A percentile compares a stretch with the other conserved stretches of the same genome.
Evolutionary conservation across 2,113 vertebrate species (phyloP).

Genomic region (Alethe diademata): DNA sequence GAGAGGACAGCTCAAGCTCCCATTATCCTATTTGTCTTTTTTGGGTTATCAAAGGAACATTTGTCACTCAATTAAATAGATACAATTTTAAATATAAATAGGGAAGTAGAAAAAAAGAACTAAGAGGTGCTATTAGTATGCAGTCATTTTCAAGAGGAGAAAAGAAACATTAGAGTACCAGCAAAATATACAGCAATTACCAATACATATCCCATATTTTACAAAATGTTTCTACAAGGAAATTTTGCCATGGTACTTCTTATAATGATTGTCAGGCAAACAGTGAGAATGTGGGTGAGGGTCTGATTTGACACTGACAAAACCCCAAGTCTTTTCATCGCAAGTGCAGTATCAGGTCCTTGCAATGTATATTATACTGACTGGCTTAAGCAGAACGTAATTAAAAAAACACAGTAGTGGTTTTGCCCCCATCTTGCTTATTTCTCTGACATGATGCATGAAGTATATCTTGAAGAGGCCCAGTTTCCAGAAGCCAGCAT

Average conservation of each 20-base stretch:
- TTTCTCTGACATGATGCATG: neutral
- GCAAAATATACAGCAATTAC: neutral
- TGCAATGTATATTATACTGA: neutral
- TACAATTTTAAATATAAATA: neutral
- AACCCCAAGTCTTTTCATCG: neutral
- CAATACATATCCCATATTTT: neutral
- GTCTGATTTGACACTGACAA: neutral
- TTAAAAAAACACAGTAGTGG: neutral
- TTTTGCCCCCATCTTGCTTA: neutral
- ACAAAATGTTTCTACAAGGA: neutral
- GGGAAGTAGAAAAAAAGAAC: neutral
- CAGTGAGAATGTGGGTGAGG: neutral
- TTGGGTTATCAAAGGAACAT: neutral
- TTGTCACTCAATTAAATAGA: neutral
- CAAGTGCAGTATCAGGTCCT: neutral
- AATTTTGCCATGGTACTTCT: neutral
- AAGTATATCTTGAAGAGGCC: neutral
- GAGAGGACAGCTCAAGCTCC: neutral
- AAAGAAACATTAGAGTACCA: neutral
- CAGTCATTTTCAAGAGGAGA: neutral
- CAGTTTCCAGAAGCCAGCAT: neutral
- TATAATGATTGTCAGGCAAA: neutral
- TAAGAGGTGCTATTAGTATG: neutral
- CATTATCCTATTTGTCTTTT: neutral
- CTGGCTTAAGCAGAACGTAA: neutral